phyloP scores from a whole-genome alignment of 2,888 invertebrate genomes.

The Acronicta psi region DNA sequence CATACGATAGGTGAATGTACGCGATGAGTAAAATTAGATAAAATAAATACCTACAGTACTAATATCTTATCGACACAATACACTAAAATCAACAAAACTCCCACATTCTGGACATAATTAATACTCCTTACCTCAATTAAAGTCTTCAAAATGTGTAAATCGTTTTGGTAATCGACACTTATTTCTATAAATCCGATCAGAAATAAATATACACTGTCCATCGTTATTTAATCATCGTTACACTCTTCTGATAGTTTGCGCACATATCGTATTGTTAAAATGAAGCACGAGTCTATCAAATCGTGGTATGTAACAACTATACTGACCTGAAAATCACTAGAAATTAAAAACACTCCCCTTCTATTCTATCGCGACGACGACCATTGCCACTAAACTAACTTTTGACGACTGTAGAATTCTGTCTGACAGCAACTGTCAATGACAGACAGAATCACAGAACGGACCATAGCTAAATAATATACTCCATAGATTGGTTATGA shows the following conservation, averaged over 20 bases:
- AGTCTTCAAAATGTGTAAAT: constrained; percentile 41
- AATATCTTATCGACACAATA: background rate
- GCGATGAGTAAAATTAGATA: constrained; percentile 58
- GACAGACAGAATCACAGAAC: too few relatives aligned
- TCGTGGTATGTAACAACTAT: constrained; percentile 43
- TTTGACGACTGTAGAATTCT: too few relatives aligned
- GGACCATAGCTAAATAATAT: too few relatives aligned
- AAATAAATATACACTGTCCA: constrained; percentile 50
- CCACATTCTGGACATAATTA: constrained; percentile 21
- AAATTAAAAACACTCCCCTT: constrained; percentile 65
- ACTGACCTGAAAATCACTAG: constrained; percentile 61
- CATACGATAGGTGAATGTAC: constrained; percentile 53
- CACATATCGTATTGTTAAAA: constrained; percentile 47
- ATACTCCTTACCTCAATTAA: constrained; percentile 48
- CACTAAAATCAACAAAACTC: constrained; percentile 12
- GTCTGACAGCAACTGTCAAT: too few relatives aligned
- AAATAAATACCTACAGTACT: constrained; percentile 19
- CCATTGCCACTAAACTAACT: constrained; percentile 44
- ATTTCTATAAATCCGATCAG: constrained; percentile 46
- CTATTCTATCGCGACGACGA: constrained; percentile 51
- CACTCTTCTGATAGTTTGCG: constrained; percentile 40
- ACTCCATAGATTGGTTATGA: too few relatives aligned
- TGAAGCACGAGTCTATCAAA: constrained; percentile 49
- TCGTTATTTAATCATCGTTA: constrained; percentile 36
- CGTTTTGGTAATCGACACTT: constrained; percentile 40